Evolutionary conservation across 2,888 invertebrate species (phyloP).

Genomic region (Cetonia aurata): DNA sequence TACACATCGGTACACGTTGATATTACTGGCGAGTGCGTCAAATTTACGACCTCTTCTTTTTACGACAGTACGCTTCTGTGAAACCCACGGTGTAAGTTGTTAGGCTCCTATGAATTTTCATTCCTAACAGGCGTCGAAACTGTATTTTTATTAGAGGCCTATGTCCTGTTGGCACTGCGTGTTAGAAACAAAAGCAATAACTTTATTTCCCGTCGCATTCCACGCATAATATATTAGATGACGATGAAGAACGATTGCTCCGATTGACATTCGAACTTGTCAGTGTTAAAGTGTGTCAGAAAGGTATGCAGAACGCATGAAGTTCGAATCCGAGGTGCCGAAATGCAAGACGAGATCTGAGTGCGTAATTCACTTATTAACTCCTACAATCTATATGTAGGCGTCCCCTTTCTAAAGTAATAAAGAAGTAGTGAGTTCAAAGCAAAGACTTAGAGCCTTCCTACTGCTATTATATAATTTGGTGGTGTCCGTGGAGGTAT

Average conservation of each 20-base stretch:
- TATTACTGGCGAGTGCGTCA: slow-evolving; percentile 1
- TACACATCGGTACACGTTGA: slow-evolving; percentile 2
- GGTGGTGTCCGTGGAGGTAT: not conserved
- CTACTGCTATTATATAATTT: too few relatives aligned
- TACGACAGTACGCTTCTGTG: slow-evolving; percentile 1
- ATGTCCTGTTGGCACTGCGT: slow-evolving; percentile 34
- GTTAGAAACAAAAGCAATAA: slow-evolving; percentile 38
- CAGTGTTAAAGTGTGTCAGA: slow-evolving; percentile 24
- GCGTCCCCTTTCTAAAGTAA: too few relatives aligned
- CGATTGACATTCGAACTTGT: slow-evolving; percentile 19
- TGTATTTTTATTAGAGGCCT: slow-evolving; percentile 38
- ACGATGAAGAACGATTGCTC: slow-evolving; percentile 5
- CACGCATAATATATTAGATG: slow-evolving; percentile 33
- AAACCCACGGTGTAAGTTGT: slow-evolving; percentile 17
- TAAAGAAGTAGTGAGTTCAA: too few relatives aligned
- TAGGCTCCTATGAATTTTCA: slow-evolving; percentile 15
- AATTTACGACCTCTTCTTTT: slow-evolving; percentile 13
- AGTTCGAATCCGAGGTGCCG: not conserved
- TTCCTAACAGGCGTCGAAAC: slow-evolving; percentile 34
- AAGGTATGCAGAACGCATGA: slow-evolving; percentile 14
- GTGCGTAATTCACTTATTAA: too few relatives aligned
- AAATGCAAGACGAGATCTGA: too few relatives aligned
- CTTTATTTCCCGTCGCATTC: slow-evolving; percentile 39
- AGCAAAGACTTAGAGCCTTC: too few relatives aligned
- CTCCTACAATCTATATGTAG: too few relatives aligned